Base-by-base conservation (phyloP, 2,797 vertebrate genomes). In the Scolopax bukidnonensis region DNA sequence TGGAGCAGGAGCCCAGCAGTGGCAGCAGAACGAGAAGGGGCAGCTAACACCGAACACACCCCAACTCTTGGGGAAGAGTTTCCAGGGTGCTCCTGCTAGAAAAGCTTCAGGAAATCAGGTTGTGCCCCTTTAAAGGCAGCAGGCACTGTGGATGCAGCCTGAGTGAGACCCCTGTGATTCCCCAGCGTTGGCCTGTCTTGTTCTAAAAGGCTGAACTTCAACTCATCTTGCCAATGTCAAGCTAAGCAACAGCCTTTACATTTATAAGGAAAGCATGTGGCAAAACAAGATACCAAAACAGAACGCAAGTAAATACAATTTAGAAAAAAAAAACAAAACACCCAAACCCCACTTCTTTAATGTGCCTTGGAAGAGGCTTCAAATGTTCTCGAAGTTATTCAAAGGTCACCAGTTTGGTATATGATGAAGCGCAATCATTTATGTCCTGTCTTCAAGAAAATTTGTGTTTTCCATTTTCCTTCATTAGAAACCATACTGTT, bases 351-450 rank as follows among this genome's bases (percentile, higher is more conserved):
- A 63, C 23, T 38, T 84, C 33, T 86, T 88, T 41, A 64, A 56
- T 36, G 30, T 19, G 12, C 20, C 60, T 89, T 19, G n/a, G 11
- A 87, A 68, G 33, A 70, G 23, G 1, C 47, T 91, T 94, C 69
- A 89, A 60, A 88, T 38, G 8, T 60, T 87, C 25, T 68, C 91
- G 87, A 93, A 93, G 41, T 78, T 88, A 70, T 70, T 93, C 80
- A 85, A 93, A 77, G 57, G 53, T 87, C 71, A 76, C 19, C 28
- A 65, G 20, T 38, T 18, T 76, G 53, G 51, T 65, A 20, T 59
- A 71, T 57, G 54, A 68, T 70, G 48, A 91, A 94, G 56, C 27
- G 76, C n/a, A 76, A 80, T 50, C 50, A 59, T 85, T 89, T 53
- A 70, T 54, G 48, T 53, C 75, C 48, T 23, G 21, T 78, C 86